phyloP scores from a whole-genome alignment of 2,888 invertebrate genomes.

The Oscheius sp. region DNA sequence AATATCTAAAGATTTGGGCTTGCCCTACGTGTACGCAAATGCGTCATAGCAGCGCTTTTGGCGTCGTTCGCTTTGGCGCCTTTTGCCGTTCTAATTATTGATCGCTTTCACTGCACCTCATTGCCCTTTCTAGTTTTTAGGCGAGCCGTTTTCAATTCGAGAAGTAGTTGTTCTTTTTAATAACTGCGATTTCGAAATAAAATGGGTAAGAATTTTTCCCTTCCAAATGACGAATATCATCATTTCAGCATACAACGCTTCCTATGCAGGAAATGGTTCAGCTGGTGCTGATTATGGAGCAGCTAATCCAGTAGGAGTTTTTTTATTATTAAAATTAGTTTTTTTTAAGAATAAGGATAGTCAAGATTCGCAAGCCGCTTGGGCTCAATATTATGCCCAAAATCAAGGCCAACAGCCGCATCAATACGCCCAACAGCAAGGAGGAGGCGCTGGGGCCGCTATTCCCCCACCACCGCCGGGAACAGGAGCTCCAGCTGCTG shows the following conservation, averaged over 20 bases:
- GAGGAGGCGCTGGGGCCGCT: conserved; percentile 30
- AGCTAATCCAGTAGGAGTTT: not conserved
- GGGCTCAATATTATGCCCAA: conserved; percentile 44
- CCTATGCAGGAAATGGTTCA: not conserved
- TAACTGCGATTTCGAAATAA: too few species aligned
- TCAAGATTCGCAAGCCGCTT: conserved; percentile 41
- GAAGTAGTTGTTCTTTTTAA: too few species aligned
- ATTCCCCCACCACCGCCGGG: conserved; percentile 7
- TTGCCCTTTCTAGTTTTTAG: too few species aligned
- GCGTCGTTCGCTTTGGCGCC: too few species aligned
- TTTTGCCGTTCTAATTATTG: too few species aligned
- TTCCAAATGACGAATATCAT: too few species aligned
- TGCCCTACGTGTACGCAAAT: too few species aligned
- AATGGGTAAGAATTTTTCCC: too few species aligned
- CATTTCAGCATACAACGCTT: conserved; percentile 27
- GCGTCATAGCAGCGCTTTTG: too few species aligned
- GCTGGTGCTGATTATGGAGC: conserved; percentile 11
- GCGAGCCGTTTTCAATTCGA: too few species aligned
- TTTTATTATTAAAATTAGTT: not conserved
- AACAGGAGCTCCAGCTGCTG: conserved; percentile 29
- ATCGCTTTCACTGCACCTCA: too few species aligned
- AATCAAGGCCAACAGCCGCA: conserved; percentile 10
- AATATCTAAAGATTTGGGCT: too few species aligned
- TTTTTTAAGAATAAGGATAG: conserved; percentile 26
- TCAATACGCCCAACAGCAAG: conserved; percentile 17